Conservation (phyloP, 1,140 invertebrate genomes). For the Papilio xuthus region DNA sequence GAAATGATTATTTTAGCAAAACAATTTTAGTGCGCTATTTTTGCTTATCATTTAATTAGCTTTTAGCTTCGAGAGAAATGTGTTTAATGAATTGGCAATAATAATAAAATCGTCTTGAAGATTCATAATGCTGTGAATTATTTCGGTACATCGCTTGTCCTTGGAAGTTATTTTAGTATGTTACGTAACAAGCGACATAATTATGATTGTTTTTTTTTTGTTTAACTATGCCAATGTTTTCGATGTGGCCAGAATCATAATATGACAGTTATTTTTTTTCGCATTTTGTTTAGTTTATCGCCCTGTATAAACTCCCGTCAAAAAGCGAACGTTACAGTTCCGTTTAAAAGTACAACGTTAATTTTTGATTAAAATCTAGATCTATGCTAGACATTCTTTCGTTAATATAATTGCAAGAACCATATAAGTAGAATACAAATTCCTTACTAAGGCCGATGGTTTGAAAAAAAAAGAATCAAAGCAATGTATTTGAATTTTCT, state of each 20-base stretch:
- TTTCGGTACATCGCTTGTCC: constrained; percentile 4
- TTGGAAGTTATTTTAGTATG: constrained; percentile 1
- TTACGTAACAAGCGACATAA: not conserved
- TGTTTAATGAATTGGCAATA: constrained; percentile 7
- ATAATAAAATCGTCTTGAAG: constrained; percentile 12
- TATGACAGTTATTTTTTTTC: too few species aligned
- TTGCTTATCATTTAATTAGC: constrained; percentile 26
- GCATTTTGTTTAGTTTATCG: too few species aligned
- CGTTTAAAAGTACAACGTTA: too few species aligned
- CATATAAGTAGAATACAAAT: not conserved
- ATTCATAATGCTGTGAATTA: constrained; percentile 7
- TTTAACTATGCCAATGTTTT: not conserved
- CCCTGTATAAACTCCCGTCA: too few species aligned
- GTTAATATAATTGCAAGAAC: not conserved
- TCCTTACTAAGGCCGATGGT: not conserved
- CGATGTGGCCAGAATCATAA: not conserved
- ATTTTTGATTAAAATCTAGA: not conserved
- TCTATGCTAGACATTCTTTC: not conserved
- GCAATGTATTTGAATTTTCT: constrained; percentile 29
- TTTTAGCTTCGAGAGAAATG: constrained; percentile 15
- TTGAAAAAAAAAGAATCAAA: constrained; percentile 16
- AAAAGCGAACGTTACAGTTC: too few species aligned
- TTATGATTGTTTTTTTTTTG: not conserved
- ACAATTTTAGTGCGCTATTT: not conserved
- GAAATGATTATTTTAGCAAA: constrained; percentile 17